Conservation (phyloP, 2,113 vertebrate genomes). For the Stegastes partitus region DNA sequence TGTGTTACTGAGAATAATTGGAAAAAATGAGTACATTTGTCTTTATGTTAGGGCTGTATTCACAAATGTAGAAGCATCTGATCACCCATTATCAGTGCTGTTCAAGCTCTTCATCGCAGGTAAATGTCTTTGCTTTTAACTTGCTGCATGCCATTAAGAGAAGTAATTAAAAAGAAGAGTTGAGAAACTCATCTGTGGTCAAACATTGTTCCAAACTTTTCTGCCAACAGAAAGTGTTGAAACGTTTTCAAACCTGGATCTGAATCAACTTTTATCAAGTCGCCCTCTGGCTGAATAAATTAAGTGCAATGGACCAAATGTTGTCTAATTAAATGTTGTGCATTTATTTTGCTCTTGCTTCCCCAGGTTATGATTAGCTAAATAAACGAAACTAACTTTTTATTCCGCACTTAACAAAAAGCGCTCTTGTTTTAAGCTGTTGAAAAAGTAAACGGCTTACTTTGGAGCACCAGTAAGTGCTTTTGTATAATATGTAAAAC, state of each 20-base stretch:
- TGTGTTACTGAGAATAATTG: no score
- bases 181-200: not conserved
- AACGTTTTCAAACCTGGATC: not conserved
- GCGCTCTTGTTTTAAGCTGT: not conserved
- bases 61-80: no score
- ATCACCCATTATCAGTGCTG: no score
- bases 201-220: not conserved
- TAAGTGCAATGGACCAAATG: constrained; percentile 1
- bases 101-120: not conserved
- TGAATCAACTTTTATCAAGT: not conserved
- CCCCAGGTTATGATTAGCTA: not conserved
- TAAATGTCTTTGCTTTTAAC: not conserved
- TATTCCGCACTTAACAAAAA: not conserved
- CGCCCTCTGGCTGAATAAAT: not conserved
- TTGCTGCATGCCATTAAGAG: not conserved
- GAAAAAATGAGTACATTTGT: no score
- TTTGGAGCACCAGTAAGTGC: no score
- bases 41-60: no score
- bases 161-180: not conserved
- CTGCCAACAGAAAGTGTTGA: not conserved
- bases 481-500: no score
- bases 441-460: no score
- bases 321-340: constrained; percentile 2
- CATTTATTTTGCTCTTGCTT: not conserved
- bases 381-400: not conserved